Base-by-base conservation (phyloP, 2,888 invertebrate species). In the Mimachlamys varia region DNA sequence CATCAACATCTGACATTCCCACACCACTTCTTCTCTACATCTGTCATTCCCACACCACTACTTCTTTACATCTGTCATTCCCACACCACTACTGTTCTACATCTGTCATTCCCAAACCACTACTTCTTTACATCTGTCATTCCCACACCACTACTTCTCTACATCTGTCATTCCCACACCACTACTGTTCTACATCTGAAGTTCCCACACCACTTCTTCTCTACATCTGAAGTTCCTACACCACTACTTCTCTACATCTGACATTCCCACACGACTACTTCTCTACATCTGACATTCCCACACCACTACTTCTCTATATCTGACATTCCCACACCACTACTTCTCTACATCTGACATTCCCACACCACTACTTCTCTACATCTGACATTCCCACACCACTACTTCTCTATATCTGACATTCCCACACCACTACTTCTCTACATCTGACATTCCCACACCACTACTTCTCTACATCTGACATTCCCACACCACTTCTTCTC, bases 321-420 rank as follows among this genome's bases (percentile, higher is more conserved):
- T 33, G 76, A 76, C 76, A 27, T 76, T 22, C 76, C 27, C 4
- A 76, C 76, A 76, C 33, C 76, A 10, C 76, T 76, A 76, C 27
- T 10, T 33, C 27, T 33, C 5, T 76, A 33, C 27, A 76, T 22
- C 76, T 76, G 76, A 76, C 76, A 76, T 76, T 22, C 76, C 76
- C 76, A 76, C 76, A 76, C 33, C 27, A 27, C 27, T 76, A 76
- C 27, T 5, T 27, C 76, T 33, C 27, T 76, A 33, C 27, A 76
- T 22, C 76, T 76, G 76, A 76, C 76, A 76, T 76, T 22, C 76
- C 76, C 76, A 76, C 76, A 76, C n/a, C 58, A 17, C 55, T 22
- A 55, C 55, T 19, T 1, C 55, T 55, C 2, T 55, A 55, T 10
- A 55, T 22, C 55, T 55, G 55, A 55, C 55, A 55, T 55, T 1